Conservation (phyloP, 1,140 invertebrate species). For the Rhizoglyphus robini region DNA sequence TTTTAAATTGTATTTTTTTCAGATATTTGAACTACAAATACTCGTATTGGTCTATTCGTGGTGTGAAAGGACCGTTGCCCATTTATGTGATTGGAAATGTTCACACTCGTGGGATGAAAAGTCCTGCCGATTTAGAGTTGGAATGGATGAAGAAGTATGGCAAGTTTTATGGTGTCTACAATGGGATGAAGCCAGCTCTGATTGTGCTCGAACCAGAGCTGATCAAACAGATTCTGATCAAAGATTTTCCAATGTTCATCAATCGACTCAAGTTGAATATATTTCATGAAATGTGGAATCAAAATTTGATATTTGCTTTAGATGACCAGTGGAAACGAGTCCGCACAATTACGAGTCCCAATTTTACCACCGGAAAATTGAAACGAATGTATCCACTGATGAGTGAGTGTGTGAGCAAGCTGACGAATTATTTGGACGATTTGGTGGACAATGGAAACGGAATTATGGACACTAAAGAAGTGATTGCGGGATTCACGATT, state of each 20-base stretch:
- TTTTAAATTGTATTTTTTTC: no score
- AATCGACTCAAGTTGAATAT: conserved; percentile 5
- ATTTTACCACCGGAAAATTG: conserved; percentile 45
- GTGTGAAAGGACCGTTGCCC: conserved; percentile 2
- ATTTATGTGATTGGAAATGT: not conserved
- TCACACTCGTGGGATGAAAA: not conserved
- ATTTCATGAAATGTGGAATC: not conserved
- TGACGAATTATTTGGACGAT: not conserved
- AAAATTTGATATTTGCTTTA: conserved; percentile 22
- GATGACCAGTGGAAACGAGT: conserved; percentile 42
- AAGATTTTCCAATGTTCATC: conserved; percentile 26
- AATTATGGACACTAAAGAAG: no score
- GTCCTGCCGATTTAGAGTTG: not conserved
- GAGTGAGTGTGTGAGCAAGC: not conserved
- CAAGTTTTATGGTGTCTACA: conserved; percentile 18
- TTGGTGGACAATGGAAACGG: not conserved
- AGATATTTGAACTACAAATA: no score
- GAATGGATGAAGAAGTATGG: conserved; percentile 20
- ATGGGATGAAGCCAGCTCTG: conserved; percentile 23
- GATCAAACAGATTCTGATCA: conserved; percentile 24
- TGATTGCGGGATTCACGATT: no score
- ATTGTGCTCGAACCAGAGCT: conserved; percentile 24
- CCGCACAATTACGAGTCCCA: conserved; percentile 42
- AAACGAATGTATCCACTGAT: conserved; percentile 36
- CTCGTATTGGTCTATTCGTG: no score